Evolutionary conservation across 2,888 invertebrate genomes (phyloP).

Genomic region (Anaspis maculata): DNA sequence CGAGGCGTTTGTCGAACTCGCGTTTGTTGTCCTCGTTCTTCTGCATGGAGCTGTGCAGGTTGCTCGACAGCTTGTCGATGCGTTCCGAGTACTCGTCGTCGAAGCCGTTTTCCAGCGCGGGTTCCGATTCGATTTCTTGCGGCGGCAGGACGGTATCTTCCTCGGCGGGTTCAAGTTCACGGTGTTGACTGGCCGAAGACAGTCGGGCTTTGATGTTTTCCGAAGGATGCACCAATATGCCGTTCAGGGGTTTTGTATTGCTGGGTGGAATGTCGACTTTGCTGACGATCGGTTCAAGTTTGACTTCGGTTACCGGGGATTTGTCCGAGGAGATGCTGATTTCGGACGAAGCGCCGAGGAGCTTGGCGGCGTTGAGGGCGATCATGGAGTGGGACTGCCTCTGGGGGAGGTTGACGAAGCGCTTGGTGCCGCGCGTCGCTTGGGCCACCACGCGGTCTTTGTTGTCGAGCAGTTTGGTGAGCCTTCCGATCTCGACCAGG

Average conservation of each 20-base stretch:
- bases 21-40: constrained; percentile 19
- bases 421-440: neutral
- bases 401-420: constrained; percentile 5
- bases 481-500: constrained; percentile 51
- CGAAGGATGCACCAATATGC: constrained; percentile 44
- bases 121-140: constrained; percentile 13
- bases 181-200: constrained; percentile 39
- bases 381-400: too few species aligned
- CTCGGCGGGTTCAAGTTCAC: neutral
- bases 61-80: constrained; percentile 8
- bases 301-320: constrained; percentile 13
- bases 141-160: neutral
- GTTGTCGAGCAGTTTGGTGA: constrained; percentile 55
- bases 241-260: constrained; percentile 33
- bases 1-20: constrained; percentile 29
- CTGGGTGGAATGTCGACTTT: constrained; percentile 26
- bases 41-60: constrained; percentile 24
- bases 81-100: too few species aligned
- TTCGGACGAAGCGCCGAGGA: constrained; percentile 10
- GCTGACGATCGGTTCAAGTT: constrained; percentile 14
- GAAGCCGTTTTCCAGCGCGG: too few species aligned
- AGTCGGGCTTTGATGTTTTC: constrained; percentile 51
- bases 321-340: constrained; percentile 7
- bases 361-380: constrained; percentile 15
- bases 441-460: constrained; percentile 27